Conservation (phyloP, 2,113 vertebrate genomes). For the Nycticorax nycticorax region DNA sequence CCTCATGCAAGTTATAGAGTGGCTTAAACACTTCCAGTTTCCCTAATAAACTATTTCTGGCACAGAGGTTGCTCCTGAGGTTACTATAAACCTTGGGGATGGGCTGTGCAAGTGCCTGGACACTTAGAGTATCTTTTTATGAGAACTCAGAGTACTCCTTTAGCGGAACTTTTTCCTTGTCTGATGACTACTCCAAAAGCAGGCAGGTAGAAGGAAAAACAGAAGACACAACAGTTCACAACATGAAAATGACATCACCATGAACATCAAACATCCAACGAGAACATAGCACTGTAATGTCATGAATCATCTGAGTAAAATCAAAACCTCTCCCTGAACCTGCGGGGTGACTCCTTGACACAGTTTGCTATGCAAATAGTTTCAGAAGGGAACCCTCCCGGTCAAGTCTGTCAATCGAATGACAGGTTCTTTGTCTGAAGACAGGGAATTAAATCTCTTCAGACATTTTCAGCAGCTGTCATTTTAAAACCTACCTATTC, state of each 20-base stretch:
- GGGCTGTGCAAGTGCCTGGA: neutral
- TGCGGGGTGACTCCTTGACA: neutral
- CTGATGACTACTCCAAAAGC: neutral
- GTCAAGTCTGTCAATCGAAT: neutral
- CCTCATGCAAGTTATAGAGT: neutral
- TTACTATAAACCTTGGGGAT: conserved; percentile 24
- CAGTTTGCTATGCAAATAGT: neutral
- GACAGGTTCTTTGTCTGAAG: neutral
- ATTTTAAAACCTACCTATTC: neutral
- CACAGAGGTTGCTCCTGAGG: neutral
- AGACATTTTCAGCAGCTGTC: neutral
- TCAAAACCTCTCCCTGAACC: conserved; percentile 11
- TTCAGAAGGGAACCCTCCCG: neutral
- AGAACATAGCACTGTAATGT: neutral
- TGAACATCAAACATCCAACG: neutral
- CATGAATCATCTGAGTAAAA: conserved; percentile 15
- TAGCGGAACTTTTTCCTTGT: neutral
- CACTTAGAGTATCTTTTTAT: neutral
- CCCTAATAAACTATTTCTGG: conserved; percentile 19
- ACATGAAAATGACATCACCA: neutral
- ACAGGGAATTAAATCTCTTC: neutral
- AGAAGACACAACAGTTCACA: neutral
- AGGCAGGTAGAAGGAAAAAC: neutral
- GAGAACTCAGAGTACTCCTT: neutral
- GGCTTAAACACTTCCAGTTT: conserved; percentile 15